Evolutionary conservation across 2,797 vertebrate species (phyloP), one percentile per base, ranked within the genome.

Genomic region (Catostomus latipinnis): DNA sequence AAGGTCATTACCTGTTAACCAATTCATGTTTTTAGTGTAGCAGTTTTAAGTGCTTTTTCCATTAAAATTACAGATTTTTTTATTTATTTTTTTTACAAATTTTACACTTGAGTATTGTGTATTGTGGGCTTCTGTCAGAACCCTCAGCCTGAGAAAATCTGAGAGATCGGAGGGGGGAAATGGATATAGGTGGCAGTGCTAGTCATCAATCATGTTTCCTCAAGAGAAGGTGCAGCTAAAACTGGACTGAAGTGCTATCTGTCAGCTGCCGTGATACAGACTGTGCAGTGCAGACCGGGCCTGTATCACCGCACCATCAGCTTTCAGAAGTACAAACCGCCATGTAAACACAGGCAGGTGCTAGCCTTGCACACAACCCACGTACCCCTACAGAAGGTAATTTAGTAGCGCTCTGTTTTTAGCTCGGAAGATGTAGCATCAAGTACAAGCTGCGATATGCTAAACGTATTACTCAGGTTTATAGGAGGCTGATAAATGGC

Each of bases 141-240:
- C 71, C 61, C 69, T 81, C 66, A 71, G 76, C 71, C 76, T 80
- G 54, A 84, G 80, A 80, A 68, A 80, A 76, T 90, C 88, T 91
- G 90, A 89, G 89, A 90, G 89, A 91, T 90, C 89, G 92, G 89
- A 90, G 90, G 89, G 90, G 34, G 92, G 91, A 91, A 94, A 93
- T 93, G 92, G 91, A 94, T 94, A 90, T 93, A 92, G 91, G 92
- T 93, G 92, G 93, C 91, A 83, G 92, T 78, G 88, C 85, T 84
- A 93, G 93, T 94, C 93, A 95, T 94, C 94, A 94, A 95, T 95
- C 94, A 95, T 91, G 76, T 90, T 88, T 91, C 91, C 94, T 92
- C 90, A 91, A 93, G 93, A 92, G 92, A 92, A 93, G 91, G 89
- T 87, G 91, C 88, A 91, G 92, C 93, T 93, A 92, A 94, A 94